These are phyloP conservation scores for Cryptophagus acutangulus DNA, from an alignment of 2,888 invertebrate species.

Conservation along the genomic window DNA sequence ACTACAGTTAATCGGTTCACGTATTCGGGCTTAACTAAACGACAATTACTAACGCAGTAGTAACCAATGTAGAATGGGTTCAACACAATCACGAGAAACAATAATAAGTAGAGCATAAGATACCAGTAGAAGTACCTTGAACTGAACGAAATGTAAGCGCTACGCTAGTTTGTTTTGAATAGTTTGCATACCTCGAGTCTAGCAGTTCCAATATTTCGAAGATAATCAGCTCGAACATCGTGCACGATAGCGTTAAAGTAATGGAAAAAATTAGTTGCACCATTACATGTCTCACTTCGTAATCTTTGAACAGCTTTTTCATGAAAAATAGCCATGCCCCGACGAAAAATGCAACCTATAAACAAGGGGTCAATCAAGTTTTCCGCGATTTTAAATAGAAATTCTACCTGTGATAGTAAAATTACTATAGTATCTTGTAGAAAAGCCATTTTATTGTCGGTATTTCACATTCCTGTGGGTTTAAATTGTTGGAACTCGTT, in stretches of 20 bases:
- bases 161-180: constrained; percentile 10
- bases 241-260: constrained; percentile 94
- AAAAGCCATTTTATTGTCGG: constrained; percentile 66
- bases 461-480: no score
- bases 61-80: constrained; percentile 97
- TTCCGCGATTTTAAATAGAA: constrained; percentile 5
- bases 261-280: constrained; percentile 95
- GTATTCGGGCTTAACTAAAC: constrained; percentile 67
- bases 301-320: constrained; percentile 93
- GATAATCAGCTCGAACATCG: constrained; percentile 98
- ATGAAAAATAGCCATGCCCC: constrained; percentile 99
- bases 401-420: constrained; percentile 57
- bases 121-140: constrained; percentile 95
- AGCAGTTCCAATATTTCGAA: constrained; percentile 96
- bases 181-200: constrained; percentile 69
- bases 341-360: constrained; percentile 86
- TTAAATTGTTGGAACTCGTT: no score
- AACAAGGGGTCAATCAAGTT: constrained; percentile 27
- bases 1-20: constrained; percentile 74
- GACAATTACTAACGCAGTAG: constrained; percentile 76
- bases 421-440: constrained; percentile 79
- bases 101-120: constrained; percentile 79
- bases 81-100: constrained; percentile 91
- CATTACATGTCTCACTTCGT: constrained; percentile 91
- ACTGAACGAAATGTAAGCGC: constrained; percentile 60